Evolutionary conservation across 2,113 vertebrate species (phyloP).

Genomic region (Climacteris rufus): DNA sequence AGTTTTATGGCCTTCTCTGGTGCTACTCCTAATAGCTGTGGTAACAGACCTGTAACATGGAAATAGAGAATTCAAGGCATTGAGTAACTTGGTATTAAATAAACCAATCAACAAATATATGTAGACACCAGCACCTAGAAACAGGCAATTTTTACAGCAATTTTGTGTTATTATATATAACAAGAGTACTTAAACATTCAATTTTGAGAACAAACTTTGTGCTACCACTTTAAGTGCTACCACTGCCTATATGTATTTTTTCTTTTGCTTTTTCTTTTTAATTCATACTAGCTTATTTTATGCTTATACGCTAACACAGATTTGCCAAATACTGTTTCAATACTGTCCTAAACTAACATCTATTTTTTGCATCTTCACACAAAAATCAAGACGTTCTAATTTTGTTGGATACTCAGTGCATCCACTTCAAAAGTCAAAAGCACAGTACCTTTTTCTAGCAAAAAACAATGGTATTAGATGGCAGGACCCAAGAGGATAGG

Average conservation of each 20-base stretch:
- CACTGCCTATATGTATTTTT: background rate
- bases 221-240: constrained; percentile 15
- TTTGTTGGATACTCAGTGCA: background rate
- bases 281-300: background rate
- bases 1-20: constrained; percentile 95
- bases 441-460: background rate
- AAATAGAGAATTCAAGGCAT: constrained; percentile 50
- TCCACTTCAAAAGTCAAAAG: background rate
- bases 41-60: constrained; percentile 86
- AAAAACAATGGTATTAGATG: background rate
- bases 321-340: background rate
- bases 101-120: constrained; percentile 56
- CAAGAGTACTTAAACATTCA: constrained; percentile 78
- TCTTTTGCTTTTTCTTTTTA: background rate
- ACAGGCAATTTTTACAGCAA: constrained; percentile 65
- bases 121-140: constrained; percentile 46
- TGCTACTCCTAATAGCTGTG: constrained; percentile 94
- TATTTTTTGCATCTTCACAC: background rate
- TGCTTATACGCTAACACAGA: background rate
- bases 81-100: constrained; percentile 57
- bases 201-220: constrained; percentile 66
- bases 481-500: background rate
- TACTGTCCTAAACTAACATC: background rate
- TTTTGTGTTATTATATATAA: constrained; percentile 74
- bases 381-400: background rate